Conservation (phyloP, 2,888 invertebrate species). For the Cepaea hortensis region DNA sequence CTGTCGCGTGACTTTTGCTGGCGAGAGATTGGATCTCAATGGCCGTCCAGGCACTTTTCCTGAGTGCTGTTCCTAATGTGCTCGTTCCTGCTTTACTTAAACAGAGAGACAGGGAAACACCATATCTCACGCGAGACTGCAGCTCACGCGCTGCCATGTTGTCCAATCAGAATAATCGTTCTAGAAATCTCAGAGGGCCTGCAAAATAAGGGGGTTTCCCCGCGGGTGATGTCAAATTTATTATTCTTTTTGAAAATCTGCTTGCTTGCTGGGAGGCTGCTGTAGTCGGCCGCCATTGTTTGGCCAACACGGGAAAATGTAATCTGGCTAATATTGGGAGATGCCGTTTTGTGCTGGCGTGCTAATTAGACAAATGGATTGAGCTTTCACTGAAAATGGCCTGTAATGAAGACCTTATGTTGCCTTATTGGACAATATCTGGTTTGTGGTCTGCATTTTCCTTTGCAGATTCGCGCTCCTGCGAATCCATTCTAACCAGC, state of each 20-base stretch:
- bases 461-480: too few relatives aligned
- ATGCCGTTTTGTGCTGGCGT: conserved; percentile 12
- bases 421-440: neutral
- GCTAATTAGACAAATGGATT: conserved; percentile 37
- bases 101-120: neutral
- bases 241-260: conserved; percentile 47
- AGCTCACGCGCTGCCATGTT: conserved; percentile 20
- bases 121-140: conserved; percentile 26
- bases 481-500: too few relatives aligned
- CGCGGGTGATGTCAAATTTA: conserved; percentile 41
- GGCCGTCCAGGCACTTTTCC: conserved; percentile 24
- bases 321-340: conserved; percentile 22
- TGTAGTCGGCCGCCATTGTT: neutral
- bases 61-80: conserved; percentile 25
- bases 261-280: neutral
- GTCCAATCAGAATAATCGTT: conserved; percentile 38
- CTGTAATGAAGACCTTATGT: conserved; percentile 9
- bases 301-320: neutral
- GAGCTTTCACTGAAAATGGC: neutral
- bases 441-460: neutral
- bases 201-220: conserved; percentile 30
- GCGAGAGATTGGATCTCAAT: conserved; percentile 19
- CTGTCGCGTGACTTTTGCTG: conserved; percentile 26
- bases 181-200: conserved; percentile 34
- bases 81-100: neutral